Evolutionary conservation across 2,113 vertebrate species (phyloP).

Genomic region (Turdus rufiventris): DNA sequence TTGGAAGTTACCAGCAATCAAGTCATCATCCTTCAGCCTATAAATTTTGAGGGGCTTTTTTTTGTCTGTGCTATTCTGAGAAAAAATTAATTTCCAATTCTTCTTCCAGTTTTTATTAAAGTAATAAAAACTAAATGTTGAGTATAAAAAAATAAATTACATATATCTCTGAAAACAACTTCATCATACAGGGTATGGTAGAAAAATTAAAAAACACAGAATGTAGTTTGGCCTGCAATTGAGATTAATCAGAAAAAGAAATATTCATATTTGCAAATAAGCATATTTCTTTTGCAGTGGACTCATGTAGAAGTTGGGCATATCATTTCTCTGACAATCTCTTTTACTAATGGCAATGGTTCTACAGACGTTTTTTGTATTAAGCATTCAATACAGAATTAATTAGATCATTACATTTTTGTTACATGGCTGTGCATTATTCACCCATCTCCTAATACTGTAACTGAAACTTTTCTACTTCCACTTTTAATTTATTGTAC

Average conservation of each 20-base stretch:
- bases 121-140: not conserved
- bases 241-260: not conserved
- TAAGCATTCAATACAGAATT: not conserved
- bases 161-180: not conserved
- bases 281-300: not conserved
- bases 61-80: not conserved
- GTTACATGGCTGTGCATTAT: not conserved
- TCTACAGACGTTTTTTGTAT: not conserved
- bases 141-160: not conserved
- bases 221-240: not conserved
- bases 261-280: not conserved
- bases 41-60: not conserved
- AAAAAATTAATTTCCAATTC: not conserved
- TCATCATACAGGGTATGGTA: not conserved
- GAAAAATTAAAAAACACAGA: not conserved
- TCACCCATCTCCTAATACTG: not conserved
- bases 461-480: not conserved
- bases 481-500: not conserved
- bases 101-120: not conserved
- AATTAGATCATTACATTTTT: not conserved
- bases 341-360: not conserved
- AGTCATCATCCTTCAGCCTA: not conserved
- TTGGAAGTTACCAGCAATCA: not conserved
- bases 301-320: rapidly evolving
- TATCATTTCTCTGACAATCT: not conserved